Base-by-base conservation (phyloP, 2,888 invertebrate genomes). In the Phanerotoma sp. region DNA sequence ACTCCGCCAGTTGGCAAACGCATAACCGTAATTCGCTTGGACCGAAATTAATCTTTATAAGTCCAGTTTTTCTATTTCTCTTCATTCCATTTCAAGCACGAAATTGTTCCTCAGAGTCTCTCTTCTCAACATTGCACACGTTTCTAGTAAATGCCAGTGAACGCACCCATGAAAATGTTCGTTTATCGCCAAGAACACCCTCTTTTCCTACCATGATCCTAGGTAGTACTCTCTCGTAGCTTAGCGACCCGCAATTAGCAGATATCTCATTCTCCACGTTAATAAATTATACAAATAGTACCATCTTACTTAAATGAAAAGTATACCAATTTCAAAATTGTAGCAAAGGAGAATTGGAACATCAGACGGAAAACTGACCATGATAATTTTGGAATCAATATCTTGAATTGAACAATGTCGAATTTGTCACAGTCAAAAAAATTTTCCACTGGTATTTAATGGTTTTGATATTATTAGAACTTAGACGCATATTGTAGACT, bases 181-280 rank as follows among this genome's bases (percentile, higher is more conserved):
- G 28, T 38, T 40, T 40, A 49, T 49, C 40, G 40, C 18, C 46
- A 32, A 32, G 33, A 32, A 35, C 46, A 20, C 46, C 20, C 30
- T 37, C 25, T 22, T 18, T 16, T 18, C 13, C 30, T 28, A 18
- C 44, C 37, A 46, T 46, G 13, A 20, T 13, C 40, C 54, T 62
- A 65, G 61, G 55, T 65, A 60, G 61, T 66, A 65, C 67, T 70
- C 71, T 69, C 66, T 68, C 65, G 63, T 66, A 64, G 70, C 66
- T 72, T 71, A 67, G 63, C 65, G 60, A 52, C 52, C 58, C 60
- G 69, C 71, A 72, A 76, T 75, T 74, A 75, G 75, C 67, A 67
- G 54, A 60, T 60, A 57, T 58, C 64, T 69, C 63, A 63, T 67
- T 67, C 64, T 60, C 60, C 58, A 61, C 51, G 58, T 66, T 63